phyloP scores from a whole-genome alignment of 2,797 vertebrate species.

The Rhinichthys osculus region DNA sequence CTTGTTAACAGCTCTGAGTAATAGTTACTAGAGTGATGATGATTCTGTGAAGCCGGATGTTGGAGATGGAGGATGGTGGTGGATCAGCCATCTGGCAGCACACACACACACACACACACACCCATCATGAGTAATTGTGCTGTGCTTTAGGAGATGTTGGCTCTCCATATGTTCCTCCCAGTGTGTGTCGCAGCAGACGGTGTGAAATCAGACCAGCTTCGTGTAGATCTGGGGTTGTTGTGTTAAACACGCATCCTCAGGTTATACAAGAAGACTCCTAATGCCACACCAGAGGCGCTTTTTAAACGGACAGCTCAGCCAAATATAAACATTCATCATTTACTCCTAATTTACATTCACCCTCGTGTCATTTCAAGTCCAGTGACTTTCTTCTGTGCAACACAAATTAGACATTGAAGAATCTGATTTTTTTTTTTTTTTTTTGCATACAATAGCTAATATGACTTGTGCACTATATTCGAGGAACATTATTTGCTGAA shows the following conservation, averaged over 20 bases:
- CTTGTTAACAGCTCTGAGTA: slow-evolving; percentile 52
- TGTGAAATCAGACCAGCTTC: slow-evolving; percentile 34
- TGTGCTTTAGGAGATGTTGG: slow-evolving; percentile 51
- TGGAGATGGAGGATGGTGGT: slow-evolving; percentile 43
- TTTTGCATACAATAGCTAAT: background rate
- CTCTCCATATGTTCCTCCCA: slow-evolving; percentile 17
- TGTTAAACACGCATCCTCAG: slow-evolving; percentile 1
- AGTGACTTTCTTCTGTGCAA: background rate
- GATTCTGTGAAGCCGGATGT: slow-evolving; percentile 50
- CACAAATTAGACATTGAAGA: background rate
- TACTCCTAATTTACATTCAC: background rate
- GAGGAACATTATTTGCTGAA: background rate
- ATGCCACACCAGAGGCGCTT: slow-evolving; percentile 68
- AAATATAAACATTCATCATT: background rate
- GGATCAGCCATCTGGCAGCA: slow-evolving; percentile 62
- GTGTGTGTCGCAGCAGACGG: background rate
- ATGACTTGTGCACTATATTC: background rate
- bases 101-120: slow-evolving; percentile 16
- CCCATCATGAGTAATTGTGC: slow-evolving; percentile 39
- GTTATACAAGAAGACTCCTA: slow-evolving; percentile 47
- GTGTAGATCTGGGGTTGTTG: background rate
- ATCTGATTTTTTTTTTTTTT: background rate
- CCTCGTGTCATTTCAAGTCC: background rate
- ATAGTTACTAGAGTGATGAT: slow-evolving; percentile 55
- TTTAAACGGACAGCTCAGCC: slow-evolving; percentile 63